Evolutionary conservation across 2,113 vertebrate species (phyloP).

Genomic region (Phaethon lepturus): DNA sequence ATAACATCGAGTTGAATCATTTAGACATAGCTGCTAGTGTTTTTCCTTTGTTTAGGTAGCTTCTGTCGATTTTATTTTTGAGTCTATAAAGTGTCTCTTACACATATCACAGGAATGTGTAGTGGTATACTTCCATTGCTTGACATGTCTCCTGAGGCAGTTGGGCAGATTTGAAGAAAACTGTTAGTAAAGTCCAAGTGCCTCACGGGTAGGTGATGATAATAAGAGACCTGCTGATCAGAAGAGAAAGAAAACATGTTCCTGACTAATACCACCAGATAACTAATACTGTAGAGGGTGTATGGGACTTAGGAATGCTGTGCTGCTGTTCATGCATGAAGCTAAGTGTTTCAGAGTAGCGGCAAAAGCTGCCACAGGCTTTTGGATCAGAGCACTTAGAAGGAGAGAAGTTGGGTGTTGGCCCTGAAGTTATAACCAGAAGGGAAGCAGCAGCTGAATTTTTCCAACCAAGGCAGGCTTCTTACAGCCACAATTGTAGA

Average conservation of each 20-base stretch:
- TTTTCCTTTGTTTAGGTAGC: neutral
- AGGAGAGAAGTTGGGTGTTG: slow-evolving; percentile 14
- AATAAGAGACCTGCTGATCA: neutral
- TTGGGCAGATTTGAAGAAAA: neutral
- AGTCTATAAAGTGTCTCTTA: neutral
- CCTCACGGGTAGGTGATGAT: neutral
- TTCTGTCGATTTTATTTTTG: neutral
- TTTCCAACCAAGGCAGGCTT: slow-evolving; percentile 22
- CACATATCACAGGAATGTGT: neutral
- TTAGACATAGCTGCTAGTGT: neutral
- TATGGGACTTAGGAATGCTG: neutral
- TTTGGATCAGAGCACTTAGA: neutral
- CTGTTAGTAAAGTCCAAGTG: neutral
- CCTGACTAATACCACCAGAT: neutral
- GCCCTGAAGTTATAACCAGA: neutral
- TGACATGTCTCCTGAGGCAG: neutral
- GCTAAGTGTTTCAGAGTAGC: neutral
- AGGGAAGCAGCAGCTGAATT: slow-evolving; percentile 35
- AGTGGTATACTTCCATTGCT: neutral
- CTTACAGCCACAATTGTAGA: neutral
- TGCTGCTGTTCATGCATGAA: neutral
- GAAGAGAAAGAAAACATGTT: neutral
- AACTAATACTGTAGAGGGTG: neutral
- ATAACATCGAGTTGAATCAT: neutral
- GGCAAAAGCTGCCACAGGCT: neutral